These are phyloP conservation scores for Pachypsylla venusta DNA, from an alignment of 1,140 invertebrate species.

Conservation along the genomic window DNA sequence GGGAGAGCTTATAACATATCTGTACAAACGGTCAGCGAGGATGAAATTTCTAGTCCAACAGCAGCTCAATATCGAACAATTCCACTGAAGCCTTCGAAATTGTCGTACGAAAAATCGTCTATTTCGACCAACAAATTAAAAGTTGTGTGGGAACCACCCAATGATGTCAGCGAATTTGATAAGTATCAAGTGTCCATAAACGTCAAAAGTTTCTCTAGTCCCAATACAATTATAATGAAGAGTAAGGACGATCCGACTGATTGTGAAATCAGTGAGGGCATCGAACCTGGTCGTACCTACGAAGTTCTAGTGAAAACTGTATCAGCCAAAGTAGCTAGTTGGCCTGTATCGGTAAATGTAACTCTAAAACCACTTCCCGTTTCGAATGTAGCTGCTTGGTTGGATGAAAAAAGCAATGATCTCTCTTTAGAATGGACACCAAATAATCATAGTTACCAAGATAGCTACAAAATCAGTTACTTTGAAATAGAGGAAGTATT, in stretches of 20 bases:
- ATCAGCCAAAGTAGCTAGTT: background rate
- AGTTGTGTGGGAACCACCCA: background rate
- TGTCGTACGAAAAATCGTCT: background rate
- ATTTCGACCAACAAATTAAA: background rate
- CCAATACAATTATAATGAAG: no score
- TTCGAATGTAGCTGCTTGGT: background rate
- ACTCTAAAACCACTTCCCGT: background rate
- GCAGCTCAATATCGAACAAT: background rate
- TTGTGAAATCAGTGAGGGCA: background rate
- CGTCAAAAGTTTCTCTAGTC: no score
- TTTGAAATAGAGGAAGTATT: background rate
- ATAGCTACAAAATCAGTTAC: background rate
- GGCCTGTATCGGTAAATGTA: background rate
- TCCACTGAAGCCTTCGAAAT: background rate
- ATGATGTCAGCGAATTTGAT: background rate
- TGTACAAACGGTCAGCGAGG: background rate
- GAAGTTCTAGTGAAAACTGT: background rate
- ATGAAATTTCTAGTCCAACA: background rate
- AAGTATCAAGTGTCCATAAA: background rate
- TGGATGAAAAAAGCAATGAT: background rate
- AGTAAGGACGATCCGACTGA: background rate
- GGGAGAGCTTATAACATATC: background rate
- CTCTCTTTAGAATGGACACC: background rate
- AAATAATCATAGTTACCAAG: background rate
- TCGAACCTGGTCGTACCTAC: background rate